Conservation (phyloP, 2,888 invertebrate genomes). For the Clepsis dumicolana region DNA sequence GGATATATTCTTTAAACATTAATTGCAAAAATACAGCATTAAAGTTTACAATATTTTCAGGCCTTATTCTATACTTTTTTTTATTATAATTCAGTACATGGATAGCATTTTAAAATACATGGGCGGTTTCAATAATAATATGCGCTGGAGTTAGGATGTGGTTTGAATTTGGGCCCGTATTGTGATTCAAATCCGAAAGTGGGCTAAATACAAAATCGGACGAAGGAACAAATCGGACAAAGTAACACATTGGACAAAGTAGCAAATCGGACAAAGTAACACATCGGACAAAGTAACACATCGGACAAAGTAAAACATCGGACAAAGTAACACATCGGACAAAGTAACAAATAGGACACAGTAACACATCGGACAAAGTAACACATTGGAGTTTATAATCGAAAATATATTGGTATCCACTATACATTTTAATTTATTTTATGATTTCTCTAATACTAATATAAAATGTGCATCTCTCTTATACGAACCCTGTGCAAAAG, state of each 20-base stretch:
- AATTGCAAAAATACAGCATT: constrained; percentile 80
- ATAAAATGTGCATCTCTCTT: neutral
- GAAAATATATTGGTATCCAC: no score
- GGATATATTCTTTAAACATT: constrained; percentile 47
- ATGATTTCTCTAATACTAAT: no score
- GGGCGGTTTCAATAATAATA: constrained; percentile 73
- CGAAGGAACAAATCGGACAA: no score
- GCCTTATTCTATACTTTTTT: constrained; percentile 42
- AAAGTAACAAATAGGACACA: no score
- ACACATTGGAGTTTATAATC: no score
- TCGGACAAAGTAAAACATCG: no score
- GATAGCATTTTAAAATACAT: constrained; percentile 64
- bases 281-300: no score
- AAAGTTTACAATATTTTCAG: constrained; percentile 50
- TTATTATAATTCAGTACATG: constrained; percentile 61
- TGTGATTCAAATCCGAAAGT: neutral
- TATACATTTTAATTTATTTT: no score
- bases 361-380: no score
- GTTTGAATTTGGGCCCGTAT: constrained; percentile 16
- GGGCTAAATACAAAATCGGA: no score
- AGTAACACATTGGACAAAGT: no score
- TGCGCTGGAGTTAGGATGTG: constrained; percentile 17
- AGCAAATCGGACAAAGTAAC: no score
- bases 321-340: neutral
- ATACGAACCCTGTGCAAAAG: neutral